Conservation (phyloP, 2,113 vertebrate species). For the Chiloscyllium plagiosum region DNA sequence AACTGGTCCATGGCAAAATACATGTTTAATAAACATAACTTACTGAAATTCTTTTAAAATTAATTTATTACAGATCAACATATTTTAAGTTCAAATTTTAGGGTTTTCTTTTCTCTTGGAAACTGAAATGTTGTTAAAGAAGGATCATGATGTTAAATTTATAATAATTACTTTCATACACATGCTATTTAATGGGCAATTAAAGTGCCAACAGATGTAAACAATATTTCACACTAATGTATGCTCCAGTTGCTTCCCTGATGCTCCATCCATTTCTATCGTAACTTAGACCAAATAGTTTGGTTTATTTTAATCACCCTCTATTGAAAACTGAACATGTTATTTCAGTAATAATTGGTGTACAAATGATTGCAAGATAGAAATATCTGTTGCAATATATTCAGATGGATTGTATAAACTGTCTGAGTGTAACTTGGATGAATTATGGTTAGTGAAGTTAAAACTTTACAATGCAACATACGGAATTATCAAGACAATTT, state of each 20-base stretch:
- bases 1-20: neutral
- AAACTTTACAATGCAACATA: neutral
- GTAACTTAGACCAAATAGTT: neutral
- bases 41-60: neutral
- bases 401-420: constrained; percentile 1
- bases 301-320: neutral
- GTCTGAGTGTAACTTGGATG: neutral
- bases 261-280: neutral
- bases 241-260: neutral
- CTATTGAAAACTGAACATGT: neutral
- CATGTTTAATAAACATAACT: neutral
- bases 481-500: neutral
- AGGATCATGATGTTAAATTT: neutral
- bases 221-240: neutral
- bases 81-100: neutral
- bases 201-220: neutral
- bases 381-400: neutral
- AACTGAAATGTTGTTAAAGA: neutral
- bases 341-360: neutral
- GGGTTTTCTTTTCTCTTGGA: neutral
- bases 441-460: neutral
- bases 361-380: neutral
- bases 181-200: neutral
- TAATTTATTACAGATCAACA: neutral
- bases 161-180: neutral